Evolutionary conservation across 2,888 invertebrate species (phyloP).

Genomic region (Megalurothrips usitatus): DNA sequence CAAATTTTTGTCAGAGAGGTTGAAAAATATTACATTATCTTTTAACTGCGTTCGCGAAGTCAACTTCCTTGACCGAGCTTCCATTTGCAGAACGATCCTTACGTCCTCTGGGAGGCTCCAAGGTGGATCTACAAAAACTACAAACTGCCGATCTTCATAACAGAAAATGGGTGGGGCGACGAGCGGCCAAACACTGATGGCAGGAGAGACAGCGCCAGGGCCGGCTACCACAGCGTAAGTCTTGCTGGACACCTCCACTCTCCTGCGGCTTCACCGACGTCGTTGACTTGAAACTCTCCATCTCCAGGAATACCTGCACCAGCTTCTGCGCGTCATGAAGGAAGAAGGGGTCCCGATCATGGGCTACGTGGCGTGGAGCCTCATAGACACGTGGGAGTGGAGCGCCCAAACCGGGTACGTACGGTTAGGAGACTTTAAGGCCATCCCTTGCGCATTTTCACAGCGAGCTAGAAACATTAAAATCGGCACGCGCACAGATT

Average conservation of each 20-base stretch:
- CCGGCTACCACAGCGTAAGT: conserved; percentile 7
- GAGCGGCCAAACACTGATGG: neutral
- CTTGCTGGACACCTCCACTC: too few species aligned
- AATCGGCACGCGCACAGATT: too few species aligned
- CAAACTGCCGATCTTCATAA: neutral
- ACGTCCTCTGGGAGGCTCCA: neutral
- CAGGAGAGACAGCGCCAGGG: neutral
- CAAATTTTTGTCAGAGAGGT: too few species aligned
- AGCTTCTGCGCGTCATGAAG: neutral
- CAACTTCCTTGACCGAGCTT: neutral
- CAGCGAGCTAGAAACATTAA: too few species aligned
- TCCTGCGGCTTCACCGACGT: too few species aligned
- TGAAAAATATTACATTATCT: too few species aligned
- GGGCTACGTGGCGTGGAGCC: neutral
- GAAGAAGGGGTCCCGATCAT: neutral
- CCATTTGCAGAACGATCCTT: neutral
- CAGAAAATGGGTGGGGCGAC: conserved; percentile 12
- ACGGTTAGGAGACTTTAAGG: too few species aligned
- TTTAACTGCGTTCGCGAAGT: too few species aligned
- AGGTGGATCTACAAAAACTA: conserved; percentile 9
- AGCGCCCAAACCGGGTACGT: neutral
- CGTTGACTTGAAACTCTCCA: too few species aligned
- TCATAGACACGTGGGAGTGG: neutral
- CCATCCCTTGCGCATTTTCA: too few species aligned
- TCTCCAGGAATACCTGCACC: neutral